These are phyloP conservation scores for Arothron firmamentum DNA, from an alignment of 2,113 vertebrate genomes.

Conservation along the genomic window DNA sequence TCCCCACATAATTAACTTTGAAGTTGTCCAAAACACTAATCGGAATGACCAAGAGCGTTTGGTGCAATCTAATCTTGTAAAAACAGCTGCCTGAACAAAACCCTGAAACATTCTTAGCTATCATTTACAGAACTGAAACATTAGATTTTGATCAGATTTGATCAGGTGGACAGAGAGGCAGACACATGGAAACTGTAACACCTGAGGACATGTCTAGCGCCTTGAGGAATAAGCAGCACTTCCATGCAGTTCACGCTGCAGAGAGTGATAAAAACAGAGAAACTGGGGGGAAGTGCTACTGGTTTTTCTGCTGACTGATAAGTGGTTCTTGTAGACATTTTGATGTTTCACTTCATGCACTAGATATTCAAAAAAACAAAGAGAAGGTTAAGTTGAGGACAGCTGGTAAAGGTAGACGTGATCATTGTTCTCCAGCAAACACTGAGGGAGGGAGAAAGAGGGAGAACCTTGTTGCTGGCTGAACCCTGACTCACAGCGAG, in stretches of 20 bases:
- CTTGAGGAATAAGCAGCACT: background rate
- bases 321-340: background rate
- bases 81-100: background rate
- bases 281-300: background rate
- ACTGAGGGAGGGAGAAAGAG: conserved; percentile 12
- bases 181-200: background rate
- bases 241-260: conserved; percentile 4
- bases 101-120: background rate
- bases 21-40: no score
- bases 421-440: conserved; percentile 15
- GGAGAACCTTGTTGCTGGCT: background rate
- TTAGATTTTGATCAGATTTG: no score
- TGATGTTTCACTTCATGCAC: background rate
- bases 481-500: no score
- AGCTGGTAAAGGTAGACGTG: conserved; percentile 3
- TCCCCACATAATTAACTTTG: no score
- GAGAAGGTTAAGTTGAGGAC: conserved; percentile 3
- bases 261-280: background rate
- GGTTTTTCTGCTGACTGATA: conserved; percentile 4
- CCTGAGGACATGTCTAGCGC: background rate
- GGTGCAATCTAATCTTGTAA: no score
- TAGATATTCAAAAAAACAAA: conserved; percentile 12
- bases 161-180: background rate
- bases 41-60: no score
- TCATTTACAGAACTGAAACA: no score